Base-by-base conservation (phyloP, 2,888 invertebrate species). In the Celastrina argiolus region DNA sequence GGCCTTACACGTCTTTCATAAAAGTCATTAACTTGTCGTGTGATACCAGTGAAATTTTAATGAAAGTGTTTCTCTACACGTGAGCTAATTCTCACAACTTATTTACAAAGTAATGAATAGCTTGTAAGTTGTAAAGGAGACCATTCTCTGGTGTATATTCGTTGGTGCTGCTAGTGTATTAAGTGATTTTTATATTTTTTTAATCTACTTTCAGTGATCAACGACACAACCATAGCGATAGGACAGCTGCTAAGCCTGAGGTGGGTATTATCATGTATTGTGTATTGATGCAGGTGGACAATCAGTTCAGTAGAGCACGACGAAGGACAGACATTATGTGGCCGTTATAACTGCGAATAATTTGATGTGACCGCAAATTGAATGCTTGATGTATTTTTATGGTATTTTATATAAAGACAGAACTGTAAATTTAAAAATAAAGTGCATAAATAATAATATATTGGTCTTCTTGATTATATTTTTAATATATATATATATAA, bases 271-370 rank as follows among this genome's bases (percentile, higher is more conserved):
- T 76, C 79, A 66, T 78, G 76, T 76, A 76, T 51, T 75, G 76
- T 75, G 78, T 81, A 82, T 80, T 79, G 82, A 77, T 82, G 78
- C 84, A 83, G 81, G 81, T 85, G 82, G 83, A 76, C 79, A 83
- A 85, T 88, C 84, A 86, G 80, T 78, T 75, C 77, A 80, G 68
- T 76, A 80, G 84, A 85, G 85, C 87, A 84, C 82, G 85, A 87
- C 88, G 84, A 87, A 88, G 88, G 89, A 86, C 87, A 86, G 81
- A 76, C 71, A 81, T 85, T 83, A 84, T 74, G 70, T 73, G 72
- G 76, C 79, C 76, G 77, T 79, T 82, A 81, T 86, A 87, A 85
- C 86, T 84, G 85, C 75, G 77, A 74, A 79, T 81, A 79, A 82
- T 80, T 72, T 72, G 71, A 68, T 68, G 75, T 75, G 69, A 71